Evolutionary conservation across 2,113 vertebrate genomes (phyloP).

Genomic region (Pachypanchax playfairii): DNA sequence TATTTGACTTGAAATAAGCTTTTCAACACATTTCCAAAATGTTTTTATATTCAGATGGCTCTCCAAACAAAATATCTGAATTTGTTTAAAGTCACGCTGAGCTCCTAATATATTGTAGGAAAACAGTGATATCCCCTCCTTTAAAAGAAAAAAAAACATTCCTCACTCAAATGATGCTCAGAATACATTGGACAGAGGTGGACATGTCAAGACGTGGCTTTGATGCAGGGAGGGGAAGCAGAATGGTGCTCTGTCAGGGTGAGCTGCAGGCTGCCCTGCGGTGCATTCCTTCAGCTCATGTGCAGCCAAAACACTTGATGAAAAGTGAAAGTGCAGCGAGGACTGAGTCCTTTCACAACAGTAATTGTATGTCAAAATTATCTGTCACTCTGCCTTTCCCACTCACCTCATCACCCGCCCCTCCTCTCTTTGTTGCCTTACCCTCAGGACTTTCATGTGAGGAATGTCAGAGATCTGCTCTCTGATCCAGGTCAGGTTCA

Average conservation of each 20-base stretch:
- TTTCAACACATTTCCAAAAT: constrained; percentile 24
- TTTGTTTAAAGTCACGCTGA: constrained; percentile 1
- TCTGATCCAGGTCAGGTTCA: constrained; percentile 54
- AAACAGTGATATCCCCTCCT: background rate
- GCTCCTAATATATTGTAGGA: background rate
- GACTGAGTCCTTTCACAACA: constrained; percentile 49
- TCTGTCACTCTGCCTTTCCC: constrained; percentile 34
- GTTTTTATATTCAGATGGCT: background rate
- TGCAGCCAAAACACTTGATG: constrained; percentile 67
- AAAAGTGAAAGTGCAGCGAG: constrained; percentile 63
- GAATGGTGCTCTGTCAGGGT: constrained; percentile 26
- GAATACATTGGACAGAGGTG: constrained; percentile 35
- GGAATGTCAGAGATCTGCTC: constrained; percentile 44
- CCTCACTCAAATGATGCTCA: constrained; percentile 7
- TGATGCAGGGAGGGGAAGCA: constrained; percentile 26
- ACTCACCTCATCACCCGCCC: constrained; percentile 12
- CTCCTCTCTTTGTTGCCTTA: constrained; percentile 38
- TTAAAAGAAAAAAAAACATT: too few species aligned
- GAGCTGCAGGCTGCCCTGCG: constrained; percentile 63
- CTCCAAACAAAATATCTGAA: background rate
- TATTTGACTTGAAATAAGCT: constrained; percentile 30
- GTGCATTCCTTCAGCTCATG: constrained; percentile 73
- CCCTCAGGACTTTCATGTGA: constrained; percentile 58
- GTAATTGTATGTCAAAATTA: constrained; percentile 19
- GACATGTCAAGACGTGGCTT: constrained; percentile 61